Conservation (phyloP, 2,888 invertebrate genomes). For the Geophilus truncorum region DNA sequence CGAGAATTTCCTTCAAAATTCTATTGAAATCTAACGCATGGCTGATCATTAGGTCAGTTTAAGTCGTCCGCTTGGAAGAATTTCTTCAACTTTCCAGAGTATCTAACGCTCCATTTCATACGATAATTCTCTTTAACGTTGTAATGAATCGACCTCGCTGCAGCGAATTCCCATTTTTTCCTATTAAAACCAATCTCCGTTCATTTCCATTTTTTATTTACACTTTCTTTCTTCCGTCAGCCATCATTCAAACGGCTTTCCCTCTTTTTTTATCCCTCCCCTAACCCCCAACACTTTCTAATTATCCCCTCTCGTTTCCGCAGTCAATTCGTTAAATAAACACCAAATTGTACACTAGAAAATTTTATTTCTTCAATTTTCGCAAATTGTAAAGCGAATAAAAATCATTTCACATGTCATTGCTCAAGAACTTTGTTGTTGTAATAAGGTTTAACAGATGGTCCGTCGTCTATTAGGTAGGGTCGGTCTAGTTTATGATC, state of each 20-base stretch:
- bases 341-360: too few species aligned
- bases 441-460: neutral
- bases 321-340: neutral
- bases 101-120: slow-evolving; percentile 23
- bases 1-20: slow-evolving; percentile 25
- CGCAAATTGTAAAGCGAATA: neutral
- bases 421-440: neutral
- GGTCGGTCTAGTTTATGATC: slow-evolving; percentile 19
- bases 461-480: slow-evolving; percentile 15
- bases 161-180: neutral
- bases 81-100: slow-evolving; percentile 24
- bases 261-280: neutral
- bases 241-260: neutral
- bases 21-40: slow-evolving; percentile 27
- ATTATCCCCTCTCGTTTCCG: neutral
- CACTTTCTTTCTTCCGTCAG: neutral
- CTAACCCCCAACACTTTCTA: neutral
- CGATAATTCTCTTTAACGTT: slow-evolving; percentile 27
- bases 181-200: slow-evolving; percentile 17
- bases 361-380: too few species aligned
- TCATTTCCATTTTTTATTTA: slow-evolving; percentile 1
- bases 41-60: slow-evolving; percentile 27
- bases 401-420: neutral
- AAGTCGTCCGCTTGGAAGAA: slow-evolving; percentile 27
- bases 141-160: slow-evolving; percentile 4